Percentiles rank a stretch among this genome's conserved stretches.
phyloP scores from a whole-genome alignment of 1,140 invertebrate genomes.

The Caenorhabditis elegans region WBcel235 BX284604.4:17273001-17273500 shows the following conservation, averaged over 20 bases:
- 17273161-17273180: too few relatives aligned
- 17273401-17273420: slow-evolving; percentile 72
- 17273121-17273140: slow-evolving; percentile 89
- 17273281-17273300: slow-evolving; percentile 71
- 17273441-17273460: slow-evolving; percentile 87
- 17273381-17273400: slow-evolving; percentile 75
- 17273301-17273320: slow-evolving; percentile 75
- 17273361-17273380: slow-evolving; percentile 85
- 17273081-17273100: slow-evolving; percentile 83
- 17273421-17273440: slow-evolving; percentile 83
- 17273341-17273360: slow-evolving; percentile 87
- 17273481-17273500: slow-evolving; percentile 80
- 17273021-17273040: slow-evolving; percentile 77
- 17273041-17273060: slow-evolving; percentile 90
- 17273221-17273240: slow-evolving; percentile 75
- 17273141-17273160: slow-evolving; percentile 81
- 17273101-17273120: slow-evolving; percentile 86
- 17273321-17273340: slow-evolving; percentile 85
- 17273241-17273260: background rate
- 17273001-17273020: slow-evolving; percentile 82
- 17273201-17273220: slow-evolving; percentile 75
- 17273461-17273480: background rate
- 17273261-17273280: background rate
- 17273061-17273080: slow-evolving; percentile 87
- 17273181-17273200: slow-evolving; percentile 77